Conservation (phyloP, 2,888 invertebrate species). For the Cheilosia vernalis region DNA sequence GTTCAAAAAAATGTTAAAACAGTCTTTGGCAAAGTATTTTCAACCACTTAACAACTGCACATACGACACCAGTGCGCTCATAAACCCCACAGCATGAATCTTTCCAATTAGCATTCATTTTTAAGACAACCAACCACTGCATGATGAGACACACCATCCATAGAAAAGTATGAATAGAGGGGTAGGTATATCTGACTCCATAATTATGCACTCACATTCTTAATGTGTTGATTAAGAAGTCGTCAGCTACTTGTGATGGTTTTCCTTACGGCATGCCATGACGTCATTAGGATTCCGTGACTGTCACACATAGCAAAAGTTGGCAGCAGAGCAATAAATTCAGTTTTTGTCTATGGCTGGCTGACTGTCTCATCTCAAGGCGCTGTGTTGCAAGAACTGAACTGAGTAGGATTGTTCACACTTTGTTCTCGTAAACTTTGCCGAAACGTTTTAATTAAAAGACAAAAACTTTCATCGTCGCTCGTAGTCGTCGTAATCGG, state of each 20-base stretch:
- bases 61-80: background rate
- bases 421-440: conserved; percentile 27
- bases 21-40: too few relatives aligned
- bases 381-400: conserved; percentile 1
- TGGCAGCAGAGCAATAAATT: conserved; percentile 16
- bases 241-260: conserved; percentile 17
- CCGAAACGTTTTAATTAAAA: conserved; percentile 59
- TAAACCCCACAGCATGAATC: background rate
- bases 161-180: background rate
- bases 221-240: conserved; percentile 54
- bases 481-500: conserved; percentile 8
- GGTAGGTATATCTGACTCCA: background rate
- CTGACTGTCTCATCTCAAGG: background rate
- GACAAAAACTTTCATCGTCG: conserved; percentile 26
- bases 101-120: conserved; percentile 37
- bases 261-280: conserved; percentile 14
- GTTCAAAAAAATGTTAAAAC: too few relatives aligned
- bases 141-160: background rate
- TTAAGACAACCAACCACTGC: background rate
- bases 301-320: conserved; percentile 11
- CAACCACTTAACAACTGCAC: background rate
- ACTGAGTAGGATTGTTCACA: conserved; percentile 37
- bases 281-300: conserved; percentile 29
- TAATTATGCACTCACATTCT: conserved; percentile 43
- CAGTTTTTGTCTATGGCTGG: conserved; percentile 6